A percentile compares a stretch with the other conserved stretches of the same genome.
phyloP scores from a whole-genome alignment of 2,797 vertebrate genomes.

The Gorsachius magnificus region DNA sequence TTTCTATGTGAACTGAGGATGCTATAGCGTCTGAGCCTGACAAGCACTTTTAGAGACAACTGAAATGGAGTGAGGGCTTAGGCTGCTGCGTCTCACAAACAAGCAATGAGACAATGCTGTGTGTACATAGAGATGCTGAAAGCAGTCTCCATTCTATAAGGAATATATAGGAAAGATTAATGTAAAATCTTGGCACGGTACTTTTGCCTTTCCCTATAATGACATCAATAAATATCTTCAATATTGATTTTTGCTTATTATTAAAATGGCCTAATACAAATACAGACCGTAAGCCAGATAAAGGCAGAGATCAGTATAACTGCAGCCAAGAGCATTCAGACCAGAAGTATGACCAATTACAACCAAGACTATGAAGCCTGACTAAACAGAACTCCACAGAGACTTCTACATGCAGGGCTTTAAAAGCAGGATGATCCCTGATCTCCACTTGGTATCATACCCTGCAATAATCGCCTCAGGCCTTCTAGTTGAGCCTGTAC shows the following conservation, averaged over 20 bases:
- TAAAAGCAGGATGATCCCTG: neutral
- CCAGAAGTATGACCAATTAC: neutral
- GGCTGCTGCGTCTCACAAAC: neutral
- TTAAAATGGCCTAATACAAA: constrained; percentile 22
- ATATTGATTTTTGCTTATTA: constrained; percentile 46
- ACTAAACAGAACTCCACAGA: neutral
- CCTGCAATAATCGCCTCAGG: neutral
- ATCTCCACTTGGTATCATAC: neutral
- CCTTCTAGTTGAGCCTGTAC: neutral
- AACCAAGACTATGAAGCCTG: neutral
- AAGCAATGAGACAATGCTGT: neutral
- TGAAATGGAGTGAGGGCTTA: neutral
- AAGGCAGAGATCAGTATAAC: neutral
- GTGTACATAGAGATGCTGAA: neutral
- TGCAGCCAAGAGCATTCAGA: neutral
- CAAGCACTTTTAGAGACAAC: neutral
- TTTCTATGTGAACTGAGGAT: neutral
- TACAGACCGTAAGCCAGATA: neutral
- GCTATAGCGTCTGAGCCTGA: neutral
- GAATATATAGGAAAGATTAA: neutral
- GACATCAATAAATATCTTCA: constrained; percentile 5
- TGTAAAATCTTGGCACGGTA: neutral
- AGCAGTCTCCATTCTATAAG: neutral
- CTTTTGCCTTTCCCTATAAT: neutral
- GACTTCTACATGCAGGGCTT: neutral